Base-by-base conservation (phyloP, 2,888 invertebrate species). In the Agrochola lota region DNA sequence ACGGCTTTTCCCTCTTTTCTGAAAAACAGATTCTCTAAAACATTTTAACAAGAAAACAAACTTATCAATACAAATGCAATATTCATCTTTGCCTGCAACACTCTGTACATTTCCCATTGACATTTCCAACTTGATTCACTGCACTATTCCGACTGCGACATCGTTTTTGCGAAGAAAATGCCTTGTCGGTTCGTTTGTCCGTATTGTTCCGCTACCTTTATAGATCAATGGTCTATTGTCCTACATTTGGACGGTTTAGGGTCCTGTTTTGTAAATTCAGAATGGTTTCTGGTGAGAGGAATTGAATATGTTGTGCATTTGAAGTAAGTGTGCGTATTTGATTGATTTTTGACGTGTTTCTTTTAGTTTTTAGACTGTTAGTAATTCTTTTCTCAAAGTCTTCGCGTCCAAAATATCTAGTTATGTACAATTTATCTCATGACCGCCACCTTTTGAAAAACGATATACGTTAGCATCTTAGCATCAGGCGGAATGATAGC, bases 211-310 rank as follows among this genome's bases (percentile, higher is more conserved):
- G 71, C 55, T 77, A 71, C 76, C 80, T 78, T 85, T 78, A 79
- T 79, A 82, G 86, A 87, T 88, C 86, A 85, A 78, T 82, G 83
- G 68, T 76, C 87, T 80, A 81, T 88, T 88, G 88, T 86, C 80
- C 88, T 77, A 87, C 73, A 87, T 88, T 83, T 72, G 66, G 68
- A 66, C 43, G 40, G 43, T 12, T 78, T 85, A 70, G 76, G 75
- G 78, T 55, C 11, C 75, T 64, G 30, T 81, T 57, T 66, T 55
- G 64, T 43, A n/a, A 73, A 71, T 73, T 26, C 52, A 11, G 26
- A 68, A 71, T 23, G 43, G 35, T 64, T 74, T 63, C 49, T 69
- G 40, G 63, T 12, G 0, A 26, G 23, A 55, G 52, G 6, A 23
- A 43, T 46, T 77, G n/a, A 71, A 71, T 66, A 17, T 73, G 74